phyloP scores from a whole-genome alignment of 2,797 vertebrate genomes.

The Xyrichtys novacula region DNA sequence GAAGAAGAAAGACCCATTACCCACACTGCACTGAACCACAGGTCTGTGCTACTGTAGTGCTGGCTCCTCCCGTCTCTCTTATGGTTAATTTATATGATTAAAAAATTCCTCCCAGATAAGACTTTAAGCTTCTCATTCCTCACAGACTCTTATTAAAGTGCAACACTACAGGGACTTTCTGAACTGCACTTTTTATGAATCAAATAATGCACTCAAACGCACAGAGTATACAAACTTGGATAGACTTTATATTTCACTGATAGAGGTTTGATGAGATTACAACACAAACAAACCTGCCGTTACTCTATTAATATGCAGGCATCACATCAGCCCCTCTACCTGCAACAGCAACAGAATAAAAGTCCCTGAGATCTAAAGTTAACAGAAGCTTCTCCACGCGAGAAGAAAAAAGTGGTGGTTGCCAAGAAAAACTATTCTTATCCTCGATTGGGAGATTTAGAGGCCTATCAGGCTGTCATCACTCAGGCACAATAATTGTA shows the following conservation, averaged over 20 bases:
- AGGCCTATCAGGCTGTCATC: conserved; percentile 25
- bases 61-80: background rate
- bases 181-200: background rate
- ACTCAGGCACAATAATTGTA: conserved; percentile 19
- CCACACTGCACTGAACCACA: background rate
- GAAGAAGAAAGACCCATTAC: conserved; percentile 42
- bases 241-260: conserved; percentile 9
- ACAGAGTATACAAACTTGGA: background rate
- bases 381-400: conserved; percentile 31
- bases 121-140: background rate
- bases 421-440: conserved; percentile 38
- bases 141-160: background rate
- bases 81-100: background rate
- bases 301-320: conserved; percentile 53
- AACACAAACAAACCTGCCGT: conserved; percentile 30
- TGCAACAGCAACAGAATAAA: conserved; percentile 31
- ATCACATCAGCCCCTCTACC: conserved; percentile 30
- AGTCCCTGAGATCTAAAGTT: conserved; percentile 47
- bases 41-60: background rate
- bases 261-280: background rate
- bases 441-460: conserved; percentile 42
- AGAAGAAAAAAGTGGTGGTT: background rate
- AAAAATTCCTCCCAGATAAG: background rate
- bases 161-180: background rate
- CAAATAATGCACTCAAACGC: too few species aligned